phyloP scores from a whole-genome alignment of 1,140 invertebrate species.

The Amyelois transitella region DNA sequence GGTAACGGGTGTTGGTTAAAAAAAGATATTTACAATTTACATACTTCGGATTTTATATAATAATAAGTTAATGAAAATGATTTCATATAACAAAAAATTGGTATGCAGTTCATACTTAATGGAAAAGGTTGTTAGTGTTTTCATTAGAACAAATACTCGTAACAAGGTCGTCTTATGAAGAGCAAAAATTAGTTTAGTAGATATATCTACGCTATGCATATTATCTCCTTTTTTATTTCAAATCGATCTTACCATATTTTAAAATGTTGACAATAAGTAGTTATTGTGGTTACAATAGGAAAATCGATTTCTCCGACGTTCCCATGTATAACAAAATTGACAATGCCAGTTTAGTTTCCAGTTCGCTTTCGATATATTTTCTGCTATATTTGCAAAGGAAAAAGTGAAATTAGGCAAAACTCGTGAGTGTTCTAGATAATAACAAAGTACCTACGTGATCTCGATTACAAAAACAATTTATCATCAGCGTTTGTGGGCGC shows the following conservation, averaged over 20 bases:
- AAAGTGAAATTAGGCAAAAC: constrained; percentile 53
- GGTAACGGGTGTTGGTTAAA: too few species aligned
- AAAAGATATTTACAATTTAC: too few species aligned
- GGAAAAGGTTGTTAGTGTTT: too few species aligned
- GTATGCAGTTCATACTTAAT: too few species aligned
- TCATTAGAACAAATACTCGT: too few species aligned
- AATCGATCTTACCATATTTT: too few species aligned
- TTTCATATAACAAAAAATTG: too few species aligned
- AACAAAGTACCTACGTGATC: constrained; percentile 40
- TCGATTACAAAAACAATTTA: constrained; percentile 40
- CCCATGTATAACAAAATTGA: background rate
- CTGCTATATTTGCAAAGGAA: constrained; percentile 12
- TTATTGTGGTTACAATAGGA: background rate
- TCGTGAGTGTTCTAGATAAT: constrained; percentile 44
- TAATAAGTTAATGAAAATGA: too few species aligned
- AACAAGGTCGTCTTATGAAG: too few species aligned
- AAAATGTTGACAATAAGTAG: too few species aligned
- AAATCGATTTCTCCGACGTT: background rate
- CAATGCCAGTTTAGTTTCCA: background rate
- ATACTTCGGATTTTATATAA: too few species aligned
- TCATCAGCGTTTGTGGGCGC: constrained; percentile 46
- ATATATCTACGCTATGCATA: background rate
- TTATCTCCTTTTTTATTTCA: too few species aligned
- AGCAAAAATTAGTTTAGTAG: background rate
- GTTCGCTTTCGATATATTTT: background rate